Conservation (phyloP, 2,797 vertebrate species). For the Siniperca obscura region DNA sequence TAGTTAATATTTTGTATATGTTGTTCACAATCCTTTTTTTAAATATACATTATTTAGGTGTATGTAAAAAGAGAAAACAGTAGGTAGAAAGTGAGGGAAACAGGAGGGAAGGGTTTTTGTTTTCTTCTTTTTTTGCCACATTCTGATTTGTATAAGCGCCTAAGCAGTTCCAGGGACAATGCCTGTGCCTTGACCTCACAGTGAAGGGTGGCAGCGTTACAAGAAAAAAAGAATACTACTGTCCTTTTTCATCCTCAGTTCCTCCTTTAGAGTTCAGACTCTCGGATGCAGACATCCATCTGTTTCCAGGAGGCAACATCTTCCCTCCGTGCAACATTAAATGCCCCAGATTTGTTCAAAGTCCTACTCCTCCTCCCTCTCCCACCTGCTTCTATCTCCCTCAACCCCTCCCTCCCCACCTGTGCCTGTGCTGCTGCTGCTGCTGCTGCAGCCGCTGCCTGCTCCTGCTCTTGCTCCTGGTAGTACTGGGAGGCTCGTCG, state of each 20-base stretch:
- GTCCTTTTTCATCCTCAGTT: not conserved
- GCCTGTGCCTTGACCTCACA: not conserved
- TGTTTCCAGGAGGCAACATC: conserved; percentile 11
- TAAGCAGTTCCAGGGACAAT: not conserved
- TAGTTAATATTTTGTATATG: not conserved
- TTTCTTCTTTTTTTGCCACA: not conserved
- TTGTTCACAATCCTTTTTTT: too few relatives aligned
- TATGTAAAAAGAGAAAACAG: not conserved
- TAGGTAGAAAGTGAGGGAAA: too few relatives aligned
- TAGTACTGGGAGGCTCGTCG: conserved; percentile 96
- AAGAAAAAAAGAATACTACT: not conserved
- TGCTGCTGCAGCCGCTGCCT: conserved; percentile 71
- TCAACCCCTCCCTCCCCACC: conserved; percentile 72
- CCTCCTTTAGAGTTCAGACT: conserved; percentile 10
- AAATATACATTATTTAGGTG: not conserved
- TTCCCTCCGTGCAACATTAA: conserved; percentile 24
- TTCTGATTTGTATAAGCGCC: not conserved
- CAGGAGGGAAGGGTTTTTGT: not conserved
- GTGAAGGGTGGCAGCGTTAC: not conserved
- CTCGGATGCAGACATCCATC: conserved; percentile 27
- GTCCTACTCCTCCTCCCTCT: conserved; percentile 17
- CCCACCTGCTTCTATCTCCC: not conserved
- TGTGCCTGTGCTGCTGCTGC: conserved; percentile 82
- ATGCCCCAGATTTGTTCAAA: conserved; percentile 33
- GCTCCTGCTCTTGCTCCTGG: conserved; percentile 96